These are phyloP conservation scores for Agrenia bidenticulata DNA, from an alignment of 2,888 invertebrate species.

Conservation along the genomic window DNA sequence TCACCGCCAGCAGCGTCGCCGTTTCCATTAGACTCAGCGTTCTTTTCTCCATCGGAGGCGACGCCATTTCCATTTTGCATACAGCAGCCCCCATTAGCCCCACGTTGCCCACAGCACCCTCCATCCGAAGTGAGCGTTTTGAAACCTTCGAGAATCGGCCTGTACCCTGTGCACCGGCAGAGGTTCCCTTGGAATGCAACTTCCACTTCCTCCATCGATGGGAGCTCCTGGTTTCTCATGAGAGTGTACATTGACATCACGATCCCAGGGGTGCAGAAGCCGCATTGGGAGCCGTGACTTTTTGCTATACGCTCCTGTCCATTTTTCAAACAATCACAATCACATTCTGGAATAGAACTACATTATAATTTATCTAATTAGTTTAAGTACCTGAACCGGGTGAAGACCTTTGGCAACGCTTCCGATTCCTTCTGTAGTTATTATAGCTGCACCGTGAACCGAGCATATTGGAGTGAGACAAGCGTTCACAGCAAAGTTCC, in stretches of 20 bases:
- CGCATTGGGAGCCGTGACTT: slow-evolving; percentile 91
- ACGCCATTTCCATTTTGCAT: slow-evolving; percentile 31
- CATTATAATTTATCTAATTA: background rate
- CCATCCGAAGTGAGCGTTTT: slow-evolving; percentile 65
- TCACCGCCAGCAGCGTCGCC: slow-evolving; percentile 51
- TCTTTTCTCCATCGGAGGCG: too few species aligned
- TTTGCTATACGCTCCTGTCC: slow-evolving; percentile 65
- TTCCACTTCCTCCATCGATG: slow-evolving; percentile 76
- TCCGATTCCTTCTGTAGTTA: slow-evolving; percentile 91
- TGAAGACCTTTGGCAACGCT: slow-evolving; percentile 73
- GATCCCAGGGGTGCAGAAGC: slow-evolving; percentile 93
- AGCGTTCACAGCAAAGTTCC: slow-evolving; percentile 83
- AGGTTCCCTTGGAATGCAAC: slow-evolving; percentile 78
- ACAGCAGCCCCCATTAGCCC: slow-evolving; percentile 43
- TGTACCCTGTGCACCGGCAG: slow-evolving; percentile 90
- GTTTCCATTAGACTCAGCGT: slow-evolving; percentile 1
- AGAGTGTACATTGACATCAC: slow-evolving; percentile 96
- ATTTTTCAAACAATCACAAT: background rate
- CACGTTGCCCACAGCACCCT: slow-evolving; percentile 17
- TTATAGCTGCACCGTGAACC: slow-evolving; percentile 83
- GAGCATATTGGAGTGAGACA: slow-evolving; percentile 85
- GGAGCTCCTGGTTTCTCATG: slow-evolving; percentile 64
- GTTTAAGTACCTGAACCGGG: slow-evolving; percentile 76
- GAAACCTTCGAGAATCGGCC: slow-evolving; percentile 89
- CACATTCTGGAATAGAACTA: background rate